A percentile compares a stretch with the other conserved stretches of the same genome.
These are phyloP conservation scores for Rhinella marina DNA, from an alignment of 2,797 vertebrate genomes.

Conservation along the genomic window DNA sequence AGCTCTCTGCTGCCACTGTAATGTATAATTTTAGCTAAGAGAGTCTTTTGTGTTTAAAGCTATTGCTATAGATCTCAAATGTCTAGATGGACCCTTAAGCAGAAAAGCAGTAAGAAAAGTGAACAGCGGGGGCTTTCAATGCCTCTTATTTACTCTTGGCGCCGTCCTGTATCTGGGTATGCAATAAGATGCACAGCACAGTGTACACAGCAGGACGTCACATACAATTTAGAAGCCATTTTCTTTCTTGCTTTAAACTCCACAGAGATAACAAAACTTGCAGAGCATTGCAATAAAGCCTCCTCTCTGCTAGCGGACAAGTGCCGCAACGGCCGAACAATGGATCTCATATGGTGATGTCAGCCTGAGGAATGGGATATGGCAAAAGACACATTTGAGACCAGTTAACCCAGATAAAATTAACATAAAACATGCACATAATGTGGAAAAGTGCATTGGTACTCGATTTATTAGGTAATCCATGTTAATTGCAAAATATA, in stretches of 20 bases:
- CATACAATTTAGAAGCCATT: slow-evolving; percentile 5
- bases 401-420: neutral
- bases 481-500: no score
- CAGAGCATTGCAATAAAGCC: slow-evolving; percentile 1
- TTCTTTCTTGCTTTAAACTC: slow-evolving; percentile 1
- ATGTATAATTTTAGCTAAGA: slow-evolving; percentile 7
- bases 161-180: slow-evolving; percentile 42
- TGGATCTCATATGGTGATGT: neutral
- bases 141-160: slow-evolving; percentile 48
- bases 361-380: neutral
- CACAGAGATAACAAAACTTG: slow-evolving; percentile 21
- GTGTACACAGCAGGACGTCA: slow-evolving; percentile 43
- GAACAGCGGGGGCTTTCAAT: slow-evolving; percentile 38
- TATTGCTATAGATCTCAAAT: slow-evolving; percentile 29
- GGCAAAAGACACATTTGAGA: neutral
- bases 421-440: neutral
- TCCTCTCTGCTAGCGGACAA: neutral
- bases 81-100: slow-evolving; percentile 45
- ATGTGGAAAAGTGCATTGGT: neutral
- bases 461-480: no score
- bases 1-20: neutral
- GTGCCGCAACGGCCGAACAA: neutral
- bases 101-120: slow-evolving; percentile 48
- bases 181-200: slow-evolving; percentile 46
- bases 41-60: slow-evolving; percentile 35